phyloP scores from a whole-genome alignment of 2,113 vertebrate species.

The Spilogale gracilis region DNA sequence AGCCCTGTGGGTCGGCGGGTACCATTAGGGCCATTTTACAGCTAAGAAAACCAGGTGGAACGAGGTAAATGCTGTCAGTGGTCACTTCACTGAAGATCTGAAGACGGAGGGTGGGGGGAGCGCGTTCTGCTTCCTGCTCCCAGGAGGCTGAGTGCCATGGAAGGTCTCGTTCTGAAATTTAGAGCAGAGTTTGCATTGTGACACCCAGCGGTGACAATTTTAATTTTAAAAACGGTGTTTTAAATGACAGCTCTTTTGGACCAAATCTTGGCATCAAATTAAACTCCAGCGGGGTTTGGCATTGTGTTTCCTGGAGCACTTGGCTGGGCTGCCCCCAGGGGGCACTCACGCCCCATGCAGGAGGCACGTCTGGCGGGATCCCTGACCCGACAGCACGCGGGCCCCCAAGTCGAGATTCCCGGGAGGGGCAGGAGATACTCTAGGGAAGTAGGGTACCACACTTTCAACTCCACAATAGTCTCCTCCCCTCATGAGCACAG shows the following conservation, averaged over 20 bases:
- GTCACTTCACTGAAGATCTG: background rate
- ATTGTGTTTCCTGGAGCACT: background rate
- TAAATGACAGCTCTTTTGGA: background rate
- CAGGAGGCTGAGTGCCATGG: background rate
- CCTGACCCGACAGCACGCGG: accelerated
- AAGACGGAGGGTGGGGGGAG: background rate
- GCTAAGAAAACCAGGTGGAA: background rate
- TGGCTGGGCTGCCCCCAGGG: constrained; percentile 55
- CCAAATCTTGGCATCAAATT: background rate
- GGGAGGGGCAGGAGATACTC: no score
- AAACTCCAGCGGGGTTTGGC: background rate
- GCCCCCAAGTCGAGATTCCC: no score
- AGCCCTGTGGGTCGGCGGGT: background rate
- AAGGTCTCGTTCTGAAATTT: background rate
- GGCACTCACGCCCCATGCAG: background rate
- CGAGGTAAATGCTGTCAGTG: background rate
- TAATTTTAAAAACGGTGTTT: background rate
- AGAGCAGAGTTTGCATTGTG: background rate
- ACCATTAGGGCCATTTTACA: constrained; percentile 37
- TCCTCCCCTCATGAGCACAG: background rate
- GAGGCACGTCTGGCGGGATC: background rate
- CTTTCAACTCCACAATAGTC: background rate
- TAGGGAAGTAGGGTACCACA: background rate
- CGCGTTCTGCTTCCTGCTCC: background rate
- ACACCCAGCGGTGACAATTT: background rate